Percentiles rank a stretch among this genome's conserved stretches.
These are phyloP conservation scores for Drosophila cognata DNA, from an alignment of 2,888 invertebrate genomes.

Conservation along the genomic window DNA sequence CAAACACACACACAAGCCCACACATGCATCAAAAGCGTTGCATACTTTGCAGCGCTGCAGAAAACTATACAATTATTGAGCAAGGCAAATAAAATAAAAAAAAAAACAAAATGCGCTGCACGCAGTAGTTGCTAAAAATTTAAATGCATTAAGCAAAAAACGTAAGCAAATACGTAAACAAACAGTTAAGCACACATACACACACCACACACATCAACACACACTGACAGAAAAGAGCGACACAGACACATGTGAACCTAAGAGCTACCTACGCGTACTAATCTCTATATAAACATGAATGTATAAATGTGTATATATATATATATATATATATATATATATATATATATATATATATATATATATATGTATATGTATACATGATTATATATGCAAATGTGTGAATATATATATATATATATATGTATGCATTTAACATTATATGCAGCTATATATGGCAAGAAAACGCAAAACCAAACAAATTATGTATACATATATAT, in stretches of 20 bases:
- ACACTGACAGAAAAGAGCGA: slow-evolving; percentile 40
- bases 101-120: slow-evolving; percentile 26
- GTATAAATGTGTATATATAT: slow-evolving; percentile 35
- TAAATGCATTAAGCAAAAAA: slow-evolving; percentile 40
- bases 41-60: slow-evolving; percentile 64
- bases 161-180: slow-evolving; percentile 40
- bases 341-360: slow-evolving; percentile 40
- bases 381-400: neutral
- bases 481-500: slow-evolving; percentile 27
- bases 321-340: slow-evolving; percentile 17
- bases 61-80: slow-evolving; percentile 22
- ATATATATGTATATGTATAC: slow-evolving; percentile 39
- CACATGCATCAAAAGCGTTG: slow-evolving; percentile 36
- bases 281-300: slow-evolving; percentile 66
- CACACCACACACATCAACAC: slow-evolving; percentile 27
- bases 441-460: slow-evolving; percentile 21
- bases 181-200: slow-evolving; percentile 27
- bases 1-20: slow-evolving; percentile 2
- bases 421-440: slow-evolving; percentile 24
- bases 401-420: slow-evolving; percentile 34
- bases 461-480: slow-evolving; percentile 1
- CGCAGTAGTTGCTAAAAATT: slow-evolving; percentile 39
- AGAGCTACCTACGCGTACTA: slow-evolving; percentile 80
- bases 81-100: slow-evolving; percentile 9
- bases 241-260: slow-evolving; percentile 73